Evolutionary conservation across 2,888 invertebrate genomes (phyloP).

Genomic region (Apodemia duryi): DNA sequence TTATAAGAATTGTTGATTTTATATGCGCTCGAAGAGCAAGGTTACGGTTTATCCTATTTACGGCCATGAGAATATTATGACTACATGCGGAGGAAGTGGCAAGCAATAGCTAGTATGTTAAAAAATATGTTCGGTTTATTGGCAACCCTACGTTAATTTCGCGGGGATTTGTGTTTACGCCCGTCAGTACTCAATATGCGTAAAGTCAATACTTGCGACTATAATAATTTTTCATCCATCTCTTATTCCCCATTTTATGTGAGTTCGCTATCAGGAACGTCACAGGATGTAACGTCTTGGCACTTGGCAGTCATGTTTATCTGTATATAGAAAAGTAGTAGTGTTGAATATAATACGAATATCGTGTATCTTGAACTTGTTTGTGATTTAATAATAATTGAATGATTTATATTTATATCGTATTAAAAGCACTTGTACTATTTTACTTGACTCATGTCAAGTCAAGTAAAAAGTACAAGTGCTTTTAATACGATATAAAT

Average conservation of each 20-base stretch:
- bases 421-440: no score
- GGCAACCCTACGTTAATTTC: slow-evolving; percentile 51
- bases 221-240: slow-evolving; percentile 72
- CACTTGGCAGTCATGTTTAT: slow-evolving; percentile 7
- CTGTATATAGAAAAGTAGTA: not conserved
- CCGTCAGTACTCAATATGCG: slow-evolving; percentile 51
- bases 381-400: no score
- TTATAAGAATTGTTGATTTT: no score
- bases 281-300: slow-evolving; percentile 27
- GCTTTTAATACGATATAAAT: no score
- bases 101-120: no score
- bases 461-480: no score
- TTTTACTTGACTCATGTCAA: no score
- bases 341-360: not conserved
- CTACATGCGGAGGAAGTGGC: no score
- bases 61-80: no score
- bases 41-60: no score
- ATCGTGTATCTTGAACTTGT: not conserved
- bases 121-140: slow-evolving; percentile 14
- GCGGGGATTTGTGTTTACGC: slow-evolving; percentile 46
- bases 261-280: slow-evolving; percentile 40
- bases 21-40: no score
- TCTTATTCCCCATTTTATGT: slow-evolving; percentile 55
- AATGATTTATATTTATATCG: no score
- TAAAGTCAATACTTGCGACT: slow-evolving; percentile 65